Evolutionary conservation across 2,888 invertebrate species (phyloP).

Genomic region (Drosophila algonquin): DNA sequence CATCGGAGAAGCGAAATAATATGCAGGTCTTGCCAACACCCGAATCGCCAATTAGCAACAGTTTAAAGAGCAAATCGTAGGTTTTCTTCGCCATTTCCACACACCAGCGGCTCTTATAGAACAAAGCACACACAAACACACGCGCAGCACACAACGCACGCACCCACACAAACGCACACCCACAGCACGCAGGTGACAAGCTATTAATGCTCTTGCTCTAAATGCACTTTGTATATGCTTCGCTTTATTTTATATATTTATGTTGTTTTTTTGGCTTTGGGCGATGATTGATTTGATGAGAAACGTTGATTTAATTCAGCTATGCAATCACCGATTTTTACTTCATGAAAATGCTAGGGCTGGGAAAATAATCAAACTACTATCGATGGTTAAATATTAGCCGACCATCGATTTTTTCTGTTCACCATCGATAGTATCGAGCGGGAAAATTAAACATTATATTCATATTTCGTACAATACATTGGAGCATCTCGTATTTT

Average conservation of each 20-base stretch:
- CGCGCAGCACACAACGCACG: constrained; percentile 23
- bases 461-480: no score
- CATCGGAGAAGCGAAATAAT: constrained; percentile 96
- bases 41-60: constrained; percentile 95
- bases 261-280: neutral
- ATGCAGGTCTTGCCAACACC: constrained; percentile 98
- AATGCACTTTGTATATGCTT: constrained; percentile 10
- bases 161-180: constrained; percentile 29
- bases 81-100: constrained; percentile 95
- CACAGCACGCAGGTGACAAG: constrained; percentile 40
- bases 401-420: no score
- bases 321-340: neutral
- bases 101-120: constrained; percentile 21
- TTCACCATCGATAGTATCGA: no score
- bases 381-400: no score
- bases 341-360: no score
- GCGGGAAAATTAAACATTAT: no score
- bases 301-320: constrained; percentile 5
- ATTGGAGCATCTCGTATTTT: no score
- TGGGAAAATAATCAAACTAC: no score
- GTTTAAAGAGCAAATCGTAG: constrained; percentile 96
- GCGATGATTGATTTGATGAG: neutral
- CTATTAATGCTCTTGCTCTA: constrained; percentile 20
- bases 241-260: neutral
- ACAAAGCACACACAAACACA: constrained; percentile 47